Evolutionary conservation across 2,113 vertebrate species (phyloP).

Genomic region (Burhinus oedicnemus): DNA sequence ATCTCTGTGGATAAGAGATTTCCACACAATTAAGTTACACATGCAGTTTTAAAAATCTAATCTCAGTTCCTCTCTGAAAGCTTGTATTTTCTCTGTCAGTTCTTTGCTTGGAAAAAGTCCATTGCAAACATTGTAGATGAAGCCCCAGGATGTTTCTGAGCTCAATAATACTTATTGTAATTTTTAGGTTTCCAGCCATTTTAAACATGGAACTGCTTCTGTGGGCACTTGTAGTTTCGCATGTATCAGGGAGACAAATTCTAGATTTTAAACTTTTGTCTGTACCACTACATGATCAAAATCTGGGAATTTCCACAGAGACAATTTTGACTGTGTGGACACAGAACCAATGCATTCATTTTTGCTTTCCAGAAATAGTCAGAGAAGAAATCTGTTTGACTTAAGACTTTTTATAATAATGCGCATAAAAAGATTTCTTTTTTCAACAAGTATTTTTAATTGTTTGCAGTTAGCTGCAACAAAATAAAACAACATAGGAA

Average conservation of each 20-base stretch:
- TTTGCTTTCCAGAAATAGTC: neutral
- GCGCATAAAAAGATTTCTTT: accelerated
- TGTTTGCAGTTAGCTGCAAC: neutral
- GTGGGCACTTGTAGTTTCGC: neutral
- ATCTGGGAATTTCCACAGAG: neutral
- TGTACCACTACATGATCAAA: neutral
- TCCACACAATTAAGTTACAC: neutral
- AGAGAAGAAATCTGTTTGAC: neutral
- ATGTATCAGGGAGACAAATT: neutral
- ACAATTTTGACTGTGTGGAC: neutral
- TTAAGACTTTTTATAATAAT: neutral
- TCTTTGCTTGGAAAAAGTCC: neutral
- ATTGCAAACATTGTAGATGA: neutral
- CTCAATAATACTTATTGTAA: neutral
- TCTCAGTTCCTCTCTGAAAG: neutral
- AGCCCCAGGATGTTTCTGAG: neutral
- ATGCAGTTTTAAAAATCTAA: neutral
- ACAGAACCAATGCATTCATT: neutral
- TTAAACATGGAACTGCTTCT: neutral
- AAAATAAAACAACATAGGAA: neutral
- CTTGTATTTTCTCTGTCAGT: neutral
- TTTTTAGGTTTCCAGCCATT: neutral
- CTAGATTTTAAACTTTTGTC: neutral
- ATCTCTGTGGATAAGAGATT: neutral
- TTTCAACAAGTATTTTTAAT: neutral